Evolutionary conservation across 1,140 invertebrate species (phyloP), one percentile per base, ranked within the genome.

Genomic region (Ooceraea biroi): DNA sequence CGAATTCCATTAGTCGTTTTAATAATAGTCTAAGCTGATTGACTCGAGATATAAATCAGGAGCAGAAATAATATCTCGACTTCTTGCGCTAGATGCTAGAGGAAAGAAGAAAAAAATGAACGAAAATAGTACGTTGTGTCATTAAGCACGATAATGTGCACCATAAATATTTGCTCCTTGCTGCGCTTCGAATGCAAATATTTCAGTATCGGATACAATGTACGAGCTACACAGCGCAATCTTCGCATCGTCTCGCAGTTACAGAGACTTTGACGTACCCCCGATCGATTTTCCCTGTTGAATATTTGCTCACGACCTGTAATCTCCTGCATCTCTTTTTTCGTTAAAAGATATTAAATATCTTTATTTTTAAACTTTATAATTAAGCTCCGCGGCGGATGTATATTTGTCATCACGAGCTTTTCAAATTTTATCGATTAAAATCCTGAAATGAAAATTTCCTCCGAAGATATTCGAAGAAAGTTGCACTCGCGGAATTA

Each of bases 301-400:
- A 76, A 50, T 30, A 73, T 73, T 60, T 22, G 3, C 11, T 63
- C 22, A 10, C n/a, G 22, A 46, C 0, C 3, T n/a, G 17, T 57
- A 57, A 58, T 36, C 8, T 30, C 5, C 27, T 22, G 14, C 55
- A 46, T 61, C 3, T 61, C n/a, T 7, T 50, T 74, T 72, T 72
- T 57, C 41, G 41, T 57, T 17, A 8, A n/a, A n/a, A n/a, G 19
- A 65, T 50, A 76, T 48, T 76, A 63, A 76, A 63, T 63, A 30
- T 30, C 48, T 74, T 0, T 12, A 4, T 27, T 30, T 46, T 27
- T 30, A 76, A 65, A 5, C 0, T 36, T n/a, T 12, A 4, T 27
- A 48, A 60, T 27, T 30, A 76, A 65, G 7, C 0, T 36, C 27
- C 14, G 5, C 25, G 17, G 46, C 14, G 30, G 60, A 19, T 65